A percentile compares a stretch with the other conserved stretches of the same genome.
Evolutionary conservation across 2,113 vertebrate genomes (phyloP).

Genomic region (Notothenia rossii): DNA sequence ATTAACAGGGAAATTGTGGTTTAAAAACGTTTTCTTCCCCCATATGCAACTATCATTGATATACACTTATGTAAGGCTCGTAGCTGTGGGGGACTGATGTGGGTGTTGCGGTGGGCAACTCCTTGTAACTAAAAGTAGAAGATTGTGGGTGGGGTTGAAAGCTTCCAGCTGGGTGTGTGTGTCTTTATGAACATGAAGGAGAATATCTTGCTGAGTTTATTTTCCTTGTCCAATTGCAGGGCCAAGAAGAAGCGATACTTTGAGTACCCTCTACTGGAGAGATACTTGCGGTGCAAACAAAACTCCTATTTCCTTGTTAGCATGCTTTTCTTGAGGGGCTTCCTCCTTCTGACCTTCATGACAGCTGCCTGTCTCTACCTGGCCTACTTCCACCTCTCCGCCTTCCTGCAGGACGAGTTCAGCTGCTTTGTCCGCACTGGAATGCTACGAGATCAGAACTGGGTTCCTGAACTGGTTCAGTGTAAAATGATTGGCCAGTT

Average conservation of each 20-base stretch:
- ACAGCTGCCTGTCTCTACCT: slow-evolving; percentile 92
- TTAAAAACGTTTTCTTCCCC: slow-evolving; percentile 2
- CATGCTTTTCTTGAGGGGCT: slow-evolving; percentile 91
- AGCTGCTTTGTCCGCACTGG: slow-evolving; percentile 91
- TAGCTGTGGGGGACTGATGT: neutral
- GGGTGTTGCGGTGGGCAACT: slow-evolving; percentile 23
- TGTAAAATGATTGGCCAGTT: slow-evolving; percentile 92
- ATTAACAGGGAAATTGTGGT: too few species aligned
- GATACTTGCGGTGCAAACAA: slow-evolving; percentile 94
- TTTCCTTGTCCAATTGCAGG: slow-evolving; percentile 76
- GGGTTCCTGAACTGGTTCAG: slow-evolving; percentile 86
- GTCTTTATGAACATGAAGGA: slow-evolving; percentile 11
- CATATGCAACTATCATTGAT: neutral
- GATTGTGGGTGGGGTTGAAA: slow-evolving; percentile 9
- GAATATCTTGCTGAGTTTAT: slow-evolving; percentile 20
- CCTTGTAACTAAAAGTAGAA: slow-evolving; percentile 35
- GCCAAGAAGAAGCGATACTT: slow-evolving; percentile 94
- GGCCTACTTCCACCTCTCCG: slow-evolving; percentile 91
- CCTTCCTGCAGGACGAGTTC: slow-evolving; percentile 95
- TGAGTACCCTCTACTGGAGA: slow-evolving; percentile 95
- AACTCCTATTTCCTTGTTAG: slow-evolving; percentile 88
- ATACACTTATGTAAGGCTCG: neutral
- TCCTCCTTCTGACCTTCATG: slow-evolving; percentile 91
- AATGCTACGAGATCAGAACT: slow-evolving; percentile 85
- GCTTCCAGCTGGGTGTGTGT: neutral